These are phyloP conservation scores for Rhimphoctona megacephalus DNA, from an alignment of 2,888 invertebrate genomes.

Conservation along the genomic window DNA sequence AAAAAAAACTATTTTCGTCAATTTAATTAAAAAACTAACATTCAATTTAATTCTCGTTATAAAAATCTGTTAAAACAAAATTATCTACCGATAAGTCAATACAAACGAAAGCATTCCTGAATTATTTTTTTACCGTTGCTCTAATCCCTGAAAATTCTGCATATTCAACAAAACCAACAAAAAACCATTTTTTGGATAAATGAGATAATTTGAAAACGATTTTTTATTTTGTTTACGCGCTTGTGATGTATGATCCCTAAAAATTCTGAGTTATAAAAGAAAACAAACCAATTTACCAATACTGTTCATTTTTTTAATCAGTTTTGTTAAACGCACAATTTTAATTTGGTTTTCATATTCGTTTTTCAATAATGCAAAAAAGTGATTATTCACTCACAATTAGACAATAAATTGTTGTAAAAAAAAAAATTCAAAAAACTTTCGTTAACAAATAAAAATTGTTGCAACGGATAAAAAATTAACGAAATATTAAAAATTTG, in stretches of 20 bases:
- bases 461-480: too few relatives aligned
- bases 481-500: background rate
- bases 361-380: too few relatives aligned
- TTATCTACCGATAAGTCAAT: background rate
- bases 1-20: background rate
- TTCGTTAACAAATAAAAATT: too few relatives aligned
- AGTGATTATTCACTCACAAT: background rate
- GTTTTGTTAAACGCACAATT: background rate
- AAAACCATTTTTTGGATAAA: background rate
- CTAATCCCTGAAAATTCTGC: background rate
- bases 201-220: background rate
- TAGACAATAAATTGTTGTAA: background rate
- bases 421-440: background rate
- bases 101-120: background rate
- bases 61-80: background rate
- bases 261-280: background rate
- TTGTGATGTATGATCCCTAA: background rate
- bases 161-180: background rate
- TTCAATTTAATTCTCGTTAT: background rate
- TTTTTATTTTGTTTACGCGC: background rate
- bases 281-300: background rate
- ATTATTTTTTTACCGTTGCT: background rate
- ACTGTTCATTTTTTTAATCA: background rate
- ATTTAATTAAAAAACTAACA: background rate
- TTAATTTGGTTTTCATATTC: background rate